phyloP scores from a whole-genome alignment of 2,888 invertebrate species.

The Ennomos erosarius region DNA sequence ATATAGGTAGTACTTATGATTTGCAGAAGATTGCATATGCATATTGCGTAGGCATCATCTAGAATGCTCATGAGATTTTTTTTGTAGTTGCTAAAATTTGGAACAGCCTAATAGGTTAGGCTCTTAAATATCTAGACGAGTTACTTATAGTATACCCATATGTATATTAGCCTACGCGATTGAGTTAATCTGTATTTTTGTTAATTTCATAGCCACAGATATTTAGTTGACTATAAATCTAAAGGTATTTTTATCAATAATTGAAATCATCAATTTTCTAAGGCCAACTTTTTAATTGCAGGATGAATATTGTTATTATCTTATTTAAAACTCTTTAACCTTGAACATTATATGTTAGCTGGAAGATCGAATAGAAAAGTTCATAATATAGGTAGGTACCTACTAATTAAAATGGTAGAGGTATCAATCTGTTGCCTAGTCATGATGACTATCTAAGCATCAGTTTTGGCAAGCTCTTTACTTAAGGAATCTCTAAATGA shows the following conservation, averaged over 20 bases:
- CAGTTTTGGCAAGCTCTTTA: constrained; percentile 10
- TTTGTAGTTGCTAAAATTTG: constrained; percentile 37
- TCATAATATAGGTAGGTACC: too few species aligned
- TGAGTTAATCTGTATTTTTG: constrained; percentile 35
- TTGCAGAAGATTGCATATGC: constrained; percentile 15
- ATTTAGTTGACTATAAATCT: constrained; percentile 5
- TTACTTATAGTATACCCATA: constrained; percentile 2
- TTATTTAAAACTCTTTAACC: too few species aligned
- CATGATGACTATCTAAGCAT: constrained; percentile 27
- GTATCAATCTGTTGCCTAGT: constrained; percentile 24
- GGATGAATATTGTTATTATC: too few species aligned
- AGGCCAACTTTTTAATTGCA: too few species aligned
- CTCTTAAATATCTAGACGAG: constrained; percentile 31
- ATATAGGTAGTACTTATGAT: constrained; percentile 5
- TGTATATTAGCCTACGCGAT: too few species aligned
- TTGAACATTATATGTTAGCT: too few species aligned
- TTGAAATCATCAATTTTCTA: too few species aligned
- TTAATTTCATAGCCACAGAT: constrained; percentile 28
- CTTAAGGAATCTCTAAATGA: constrained; percentile 33
- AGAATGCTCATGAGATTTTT: constrained; percentile 23
- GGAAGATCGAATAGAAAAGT: too few species aligned
- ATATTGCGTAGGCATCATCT: constrained; percentile 11
- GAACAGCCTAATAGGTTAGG: constrained; percentile 37
- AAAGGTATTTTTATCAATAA: too few species aligned
- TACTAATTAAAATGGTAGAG: neutral